These are phyloP conservation scores for Synanthedon andrenaeformis DNA, from an alignment of 2,888 invertebrate species.

Conservation along the genomic window DNA sequence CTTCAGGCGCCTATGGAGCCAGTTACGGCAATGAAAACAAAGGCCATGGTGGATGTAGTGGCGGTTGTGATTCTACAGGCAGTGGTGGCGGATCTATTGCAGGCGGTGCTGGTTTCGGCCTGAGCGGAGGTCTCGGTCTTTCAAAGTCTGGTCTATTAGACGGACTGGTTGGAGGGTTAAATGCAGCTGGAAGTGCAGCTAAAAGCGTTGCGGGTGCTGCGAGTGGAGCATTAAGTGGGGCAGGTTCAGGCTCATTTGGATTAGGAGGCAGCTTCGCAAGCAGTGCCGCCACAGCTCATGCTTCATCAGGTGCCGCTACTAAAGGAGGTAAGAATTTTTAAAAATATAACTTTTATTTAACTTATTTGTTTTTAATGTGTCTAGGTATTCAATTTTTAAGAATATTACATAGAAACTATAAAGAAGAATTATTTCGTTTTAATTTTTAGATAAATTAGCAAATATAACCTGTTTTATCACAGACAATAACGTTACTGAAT, in stretches of 20 bases:
- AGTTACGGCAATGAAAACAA: conserved; percentile 14
- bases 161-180: conserved; percentile 12
- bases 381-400: neutral
- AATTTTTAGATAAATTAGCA: no score
- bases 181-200: conserved; percentile 22
- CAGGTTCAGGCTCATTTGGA: conserved; percentile 15
- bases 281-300: conserved; percentile 46
- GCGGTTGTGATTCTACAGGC: conserved; percentile 22
- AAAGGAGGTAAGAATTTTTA: conserved; percentile 39
- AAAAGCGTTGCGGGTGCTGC: conserved; percentile 33
- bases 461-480: no score
- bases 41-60: conserved; percentile 23
- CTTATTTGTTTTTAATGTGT: neutral
- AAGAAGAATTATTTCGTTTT: no score
- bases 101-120: conserved; percentile 10
- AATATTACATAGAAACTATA: no score
- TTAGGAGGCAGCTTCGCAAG: conserved; percentile 36
- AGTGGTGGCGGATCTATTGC: conserved; percentile 9
- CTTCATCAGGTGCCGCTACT: conserved; percentile 36
- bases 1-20: conserved; percentile 18
- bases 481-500: no score
- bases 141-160: conserved; percentile 7
- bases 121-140: conserved; percentile 4
- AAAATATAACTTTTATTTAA: neutral
- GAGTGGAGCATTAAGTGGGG: conserved; percentile 9